Evolutionary conservation across 2,888 invertebrate species (phyloP), one percentile per base, ranked within the genome.

Genomic region (Colostygia pectinataria): DNA sequence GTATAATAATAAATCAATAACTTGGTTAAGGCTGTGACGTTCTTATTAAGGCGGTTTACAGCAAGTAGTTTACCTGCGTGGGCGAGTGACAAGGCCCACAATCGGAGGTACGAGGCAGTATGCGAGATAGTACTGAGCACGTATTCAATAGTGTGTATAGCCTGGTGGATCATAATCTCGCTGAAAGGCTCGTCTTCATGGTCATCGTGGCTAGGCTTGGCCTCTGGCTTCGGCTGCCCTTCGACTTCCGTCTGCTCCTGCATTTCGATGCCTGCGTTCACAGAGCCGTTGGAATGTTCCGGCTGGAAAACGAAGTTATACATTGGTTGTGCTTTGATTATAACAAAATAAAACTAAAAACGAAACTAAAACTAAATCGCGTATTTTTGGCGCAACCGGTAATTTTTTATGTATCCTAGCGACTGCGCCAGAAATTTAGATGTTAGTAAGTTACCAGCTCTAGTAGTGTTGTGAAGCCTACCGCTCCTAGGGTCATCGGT

Each of bases 81-180:
- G 64, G 99, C 99, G 53, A 99, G 91, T 34, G 98, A 98, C 65
- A 99, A 86, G 6, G 99, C 99, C 99, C 99, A 99, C 57, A 99
- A 91, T 68, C 99, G 96, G 29, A 99, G 92, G 79, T 99, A 99
- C 0, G 98, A 98, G 0, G 99, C 99, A 0, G 99, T 99, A 77
- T 99, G 98, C 0, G 98, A 98, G 61, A 99, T 95, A 50, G 98
- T 98, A 68, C 98, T 98, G 56, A 99, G 92, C 57, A 98, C 97
- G 73, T 97, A 99, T 89, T 99, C 99, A 54, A 99, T 98, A 1
- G 99, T 99, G 83, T 99, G 98, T 67, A 99, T 99, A 10, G 94
- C 95, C 76, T 98, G 98, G 79, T 98, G 95, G 68, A 99, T 98
- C 91, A 97, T 95, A 63, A 98, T 87, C 76, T 98, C 98, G 58